These are phyloP conservation scores for Alexandromys fortis DNA, from an alignment of 2,113 vertebrate species.

Conservation along the genomic window DNA sequence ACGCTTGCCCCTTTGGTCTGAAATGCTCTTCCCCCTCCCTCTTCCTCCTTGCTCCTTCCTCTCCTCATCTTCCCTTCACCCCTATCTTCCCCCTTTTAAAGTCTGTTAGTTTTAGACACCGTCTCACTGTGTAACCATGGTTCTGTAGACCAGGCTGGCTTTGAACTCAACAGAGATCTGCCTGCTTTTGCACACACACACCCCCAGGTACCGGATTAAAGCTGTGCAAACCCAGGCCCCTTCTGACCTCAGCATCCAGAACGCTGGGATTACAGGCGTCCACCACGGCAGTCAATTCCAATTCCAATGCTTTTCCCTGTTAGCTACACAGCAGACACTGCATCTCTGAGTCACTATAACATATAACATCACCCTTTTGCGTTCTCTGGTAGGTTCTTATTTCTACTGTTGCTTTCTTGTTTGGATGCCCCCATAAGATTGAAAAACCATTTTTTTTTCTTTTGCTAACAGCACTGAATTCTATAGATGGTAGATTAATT, in stretches of 20 bases:
- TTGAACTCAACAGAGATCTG: neutral
- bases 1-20: neutral
- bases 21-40: neutral
- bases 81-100: neutral
- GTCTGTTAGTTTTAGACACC: neutral
- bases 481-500: neutral
- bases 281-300: too few relatives aligned
- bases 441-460: neutral
- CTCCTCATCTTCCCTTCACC: too few relatives aligned
- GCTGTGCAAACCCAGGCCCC: neutral
- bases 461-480: neutral
- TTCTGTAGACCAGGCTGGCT: neutral
- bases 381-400: neutral
- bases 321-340: neutral
- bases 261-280: neutral
- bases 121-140: neutral
- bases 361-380: neutral
- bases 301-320: neutral
- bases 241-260: neutral
- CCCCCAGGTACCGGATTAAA: neutral
- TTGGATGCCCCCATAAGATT: neutral
- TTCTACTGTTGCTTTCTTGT: neutral
- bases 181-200: neutral
- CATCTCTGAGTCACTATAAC: neutral
- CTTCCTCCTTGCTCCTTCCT: neutral